Evolutionary conservation across 2,113 vertebrate species (phyloP).

Genomic region (Pyrgilauda ruficollis): DNA sequence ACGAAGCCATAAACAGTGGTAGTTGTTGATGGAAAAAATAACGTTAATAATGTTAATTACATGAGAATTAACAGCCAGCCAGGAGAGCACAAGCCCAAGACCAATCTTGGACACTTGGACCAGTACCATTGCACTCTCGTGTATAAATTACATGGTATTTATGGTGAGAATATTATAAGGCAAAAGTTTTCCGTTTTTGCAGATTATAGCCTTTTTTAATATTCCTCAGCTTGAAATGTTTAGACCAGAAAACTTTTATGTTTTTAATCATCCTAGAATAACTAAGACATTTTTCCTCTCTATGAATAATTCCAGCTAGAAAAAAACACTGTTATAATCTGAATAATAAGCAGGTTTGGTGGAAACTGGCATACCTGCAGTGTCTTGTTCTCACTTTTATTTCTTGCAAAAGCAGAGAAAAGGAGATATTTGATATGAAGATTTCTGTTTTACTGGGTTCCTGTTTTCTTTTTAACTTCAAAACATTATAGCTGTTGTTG

Average conservation of each 20-base stretch:
- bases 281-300: not conserved
- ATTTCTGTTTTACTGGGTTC: not conserved
- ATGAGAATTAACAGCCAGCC: not conserved
- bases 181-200: not conserved
- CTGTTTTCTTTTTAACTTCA: not conserved
- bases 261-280: constrained; percentile 4
- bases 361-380: not conserved
- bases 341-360: not conserved
- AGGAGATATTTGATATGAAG: not conserved
- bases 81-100: not conserved
- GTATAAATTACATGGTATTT: not conserved
- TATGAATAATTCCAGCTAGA: not conserved
- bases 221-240: not conserved
- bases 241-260: not conserved
- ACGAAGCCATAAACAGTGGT: not conserved
- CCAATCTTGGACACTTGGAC: not conserved
- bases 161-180: not conserved
- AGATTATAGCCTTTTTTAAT: not conserved
- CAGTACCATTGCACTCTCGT: not conserved
- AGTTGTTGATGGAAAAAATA: not conserved
- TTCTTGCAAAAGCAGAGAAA: not conserved
- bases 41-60: not conserved
- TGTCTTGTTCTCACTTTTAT: not conserved
- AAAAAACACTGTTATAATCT: not conserved
- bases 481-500: not conserved